Base-by-base conservation (phyloP, 2,797 vertebrate genomes). In the Naso thynnoides region DNA sequence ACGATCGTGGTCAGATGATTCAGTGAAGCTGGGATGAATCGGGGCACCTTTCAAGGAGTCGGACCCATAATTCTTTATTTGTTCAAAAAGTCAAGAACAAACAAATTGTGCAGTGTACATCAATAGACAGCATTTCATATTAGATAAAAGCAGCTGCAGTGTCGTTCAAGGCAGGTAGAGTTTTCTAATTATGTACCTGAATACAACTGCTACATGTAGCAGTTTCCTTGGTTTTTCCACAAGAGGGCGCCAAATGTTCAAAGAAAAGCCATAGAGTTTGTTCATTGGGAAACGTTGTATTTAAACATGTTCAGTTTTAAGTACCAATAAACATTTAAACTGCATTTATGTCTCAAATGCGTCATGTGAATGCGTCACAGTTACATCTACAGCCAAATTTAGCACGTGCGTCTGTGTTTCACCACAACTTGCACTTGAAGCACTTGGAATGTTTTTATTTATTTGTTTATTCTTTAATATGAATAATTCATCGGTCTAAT, bases 181-280 rank as follows among this genome's bases (percentile, higher is more conserved):
- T 64, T 78, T 77, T 82, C 52, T 55, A 69, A 65, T 62, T 29
- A 45, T 64, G 19, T 31, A 59, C 48, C 56, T 75, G 54, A 86
- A 80, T 78, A 78, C 88, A 83, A 38, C 65, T 47, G 21, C 42
- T 58, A n/a, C n/a, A n/a, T n/a, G n/a, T n/a, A n/a, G 57, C 47
- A 5, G 31, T 67, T 57, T 69, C n/a, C n/a, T 54, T 68, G 26
- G 71, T 84, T 79, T 79, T 75, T 80, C 78, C 82, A 78, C 72
- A 47, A 67, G 79, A 57, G 68, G 79, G 10, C 38, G 50, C 53
- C 65, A 79, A 9, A 58, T 13, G 10, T 13, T 8, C 3, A 24
- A 65, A 47, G 18, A 42, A 4, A 55, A 18, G 13, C 18, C 16
- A 15, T 8, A 9, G 58, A 31, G 23, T 59, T 45, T 53, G 7